These are phyloP conservation scores for Paradoxurus hermaphroditus DNA, from an alignment of 2,113 vertebrate species.

Conservation along the genomic window DNA sequence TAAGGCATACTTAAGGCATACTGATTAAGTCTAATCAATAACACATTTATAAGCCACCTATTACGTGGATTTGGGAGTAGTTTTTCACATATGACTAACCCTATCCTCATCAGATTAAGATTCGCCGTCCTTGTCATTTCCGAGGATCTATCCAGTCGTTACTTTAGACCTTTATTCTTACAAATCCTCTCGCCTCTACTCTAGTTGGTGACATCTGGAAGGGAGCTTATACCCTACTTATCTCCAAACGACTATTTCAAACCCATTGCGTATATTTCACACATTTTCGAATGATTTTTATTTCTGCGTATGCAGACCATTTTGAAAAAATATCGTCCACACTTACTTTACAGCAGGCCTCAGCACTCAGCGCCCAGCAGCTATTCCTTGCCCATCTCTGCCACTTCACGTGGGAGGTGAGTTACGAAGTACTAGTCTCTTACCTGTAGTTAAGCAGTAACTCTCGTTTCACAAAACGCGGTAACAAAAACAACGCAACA, in stretches of 20 bases:
- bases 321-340: background rate
- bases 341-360: background rate
- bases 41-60: background rate
- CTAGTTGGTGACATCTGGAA: background rate
- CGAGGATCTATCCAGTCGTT: background rate
- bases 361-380: no score
- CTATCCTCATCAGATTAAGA: background rate
- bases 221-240: background rate
- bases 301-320: background rate
- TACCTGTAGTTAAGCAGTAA: background rate
- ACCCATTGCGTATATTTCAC: background rate
- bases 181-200: background rate
- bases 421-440: background rate
- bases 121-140: background rate
- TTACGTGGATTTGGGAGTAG: background rate
- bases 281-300: background rate
- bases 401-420: background rate
- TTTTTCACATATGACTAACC: background rate
- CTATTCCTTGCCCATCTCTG: background rate
- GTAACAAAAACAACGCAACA: rapidly evolving
- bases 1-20: background rate
- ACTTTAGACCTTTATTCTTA: background rate
- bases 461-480: background rate
- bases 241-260: background rate
- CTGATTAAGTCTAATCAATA: background rate